Conservation (phyloP, 2,797 vertebrate genomes). For the Trachops cirrhosus region DNA sequence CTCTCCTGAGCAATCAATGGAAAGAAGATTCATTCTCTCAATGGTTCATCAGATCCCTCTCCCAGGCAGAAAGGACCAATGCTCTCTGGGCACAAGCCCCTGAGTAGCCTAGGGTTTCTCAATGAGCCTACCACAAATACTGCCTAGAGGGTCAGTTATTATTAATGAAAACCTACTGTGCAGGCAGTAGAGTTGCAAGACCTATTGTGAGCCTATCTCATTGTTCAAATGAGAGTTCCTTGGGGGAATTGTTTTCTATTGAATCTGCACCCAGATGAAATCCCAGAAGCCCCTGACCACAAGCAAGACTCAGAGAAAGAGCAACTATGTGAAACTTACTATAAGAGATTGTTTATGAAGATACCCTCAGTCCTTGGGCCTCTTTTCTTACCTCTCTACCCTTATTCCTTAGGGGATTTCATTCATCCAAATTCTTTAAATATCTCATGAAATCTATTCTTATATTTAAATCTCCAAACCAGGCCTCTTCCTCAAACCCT, state of each 20-base stretch:
- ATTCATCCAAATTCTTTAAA: neutral
- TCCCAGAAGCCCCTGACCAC: neutral
- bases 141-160: neutral
- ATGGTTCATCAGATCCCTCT: neutral
- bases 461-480: neutral
- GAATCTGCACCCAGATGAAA: neutral
- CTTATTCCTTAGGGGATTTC: neutral
- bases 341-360: neutral
- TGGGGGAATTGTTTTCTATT: neutral
- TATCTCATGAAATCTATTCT: neutral
- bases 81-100: neutral
- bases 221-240: neutral
- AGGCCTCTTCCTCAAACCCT: neutral
- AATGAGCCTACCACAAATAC: neutral
- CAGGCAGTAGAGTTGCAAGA: neutral
- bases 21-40: neutral
- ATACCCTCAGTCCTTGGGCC: neutral
- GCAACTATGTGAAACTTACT: neutral
- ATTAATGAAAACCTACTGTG: neutral
- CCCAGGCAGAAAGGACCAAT: neutral
- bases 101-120: neutral
- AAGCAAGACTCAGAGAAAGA: neutral
- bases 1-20: neutral
- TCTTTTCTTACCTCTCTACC: neutral
- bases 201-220: neutral